A percentile compares a stretch with the other conserved stretches of the same genome.
phyloP scores from a whole-genome alignment of 2,113 vertebrate species.

The Gopherus flavomarginatus region DNA sequence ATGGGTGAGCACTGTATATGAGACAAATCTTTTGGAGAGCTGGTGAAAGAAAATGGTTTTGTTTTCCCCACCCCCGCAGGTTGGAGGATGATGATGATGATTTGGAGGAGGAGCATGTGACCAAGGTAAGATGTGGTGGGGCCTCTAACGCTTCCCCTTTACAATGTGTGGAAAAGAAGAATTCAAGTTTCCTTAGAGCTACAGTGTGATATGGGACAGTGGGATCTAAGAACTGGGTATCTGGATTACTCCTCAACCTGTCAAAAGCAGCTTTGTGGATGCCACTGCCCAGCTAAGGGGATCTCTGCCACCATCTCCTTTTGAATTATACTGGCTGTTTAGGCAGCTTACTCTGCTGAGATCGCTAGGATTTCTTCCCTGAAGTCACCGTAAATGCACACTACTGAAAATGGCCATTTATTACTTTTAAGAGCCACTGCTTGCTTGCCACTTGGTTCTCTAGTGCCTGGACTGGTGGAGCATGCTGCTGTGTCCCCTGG shows the following conservation, averaged over 20 bases:
- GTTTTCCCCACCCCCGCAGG: slow-evolving; percentile 64
- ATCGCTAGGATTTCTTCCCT: not conserved
- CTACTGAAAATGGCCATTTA: not conserved
- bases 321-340: not conserved
- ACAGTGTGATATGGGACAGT: not conserved
- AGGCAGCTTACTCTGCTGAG: slow-evolving; percentile 20
- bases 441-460: not conserved
- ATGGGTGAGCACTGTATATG: not conserved
- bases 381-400: not conserved
- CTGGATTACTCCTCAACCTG: not conserved
- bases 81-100: slow-evolving; percentile 81
- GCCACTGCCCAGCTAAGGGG: not conserved
- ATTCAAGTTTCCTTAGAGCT: not conserved
- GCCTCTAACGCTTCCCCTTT: not conserved
- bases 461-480: not conserved
- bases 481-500: not conserved
- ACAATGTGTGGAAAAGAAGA: not conserved
- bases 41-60: not conserved
- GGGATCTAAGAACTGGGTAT: not conserved
- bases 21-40: not conserved
- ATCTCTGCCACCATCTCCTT: slow-evolving; percentile 9
- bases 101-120: slow-evolving; percentile 92
- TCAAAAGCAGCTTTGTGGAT: not conserved
- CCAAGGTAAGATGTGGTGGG: slow-evolving; percentile 83
- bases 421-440: not conserved